A percentile compares a stretch with the other conserved stretches of the same genome.
Evolutionary conservation across 2,797 vertebrate species (phyloP).

Genomic region (Sebastes cheni): DNA sequence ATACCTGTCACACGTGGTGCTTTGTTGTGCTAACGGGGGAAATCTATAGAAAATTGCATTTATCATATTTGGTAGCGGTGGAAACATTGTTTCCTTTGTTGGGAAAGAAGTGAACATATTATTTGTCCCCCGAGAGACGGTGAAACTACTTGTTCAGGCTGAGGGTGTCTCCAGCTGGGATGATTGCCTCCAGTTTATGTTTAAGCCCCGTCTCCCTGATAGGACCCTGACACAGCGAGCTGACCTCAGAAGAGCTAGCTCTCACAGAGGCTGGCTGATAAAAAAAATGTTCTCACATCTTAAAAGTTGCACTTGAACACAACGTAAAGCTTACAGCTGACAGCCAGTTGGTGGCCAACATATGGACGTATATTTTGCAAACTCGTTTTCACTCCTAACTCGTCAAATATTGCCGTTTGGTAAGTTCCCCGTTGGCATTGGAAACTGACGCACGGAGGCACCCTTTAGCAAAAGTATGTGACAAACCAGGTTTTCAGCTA

Average conservation of each 20-base stretch:
- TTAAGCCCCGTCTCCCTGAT: not conserved
- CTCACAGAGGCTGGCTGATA: not conserved
- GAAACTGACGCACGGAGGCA: too few species aligned
- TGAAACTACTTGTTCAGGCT: conserved; percentile 1
- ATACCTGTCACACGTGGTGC: conserved; percentile 6
- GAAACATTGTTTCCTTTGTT: conserved; percentile 14
- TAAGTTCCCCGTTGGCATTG: too few species aligned
- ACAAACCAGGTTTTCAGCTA: too few species aligned
- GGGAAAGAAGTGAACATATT: not conserved
- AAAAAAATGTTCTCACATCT: not conserved
- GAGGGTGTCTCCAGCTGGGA: conserved; percentile 36
- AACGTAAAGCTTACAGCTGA: not conserved
- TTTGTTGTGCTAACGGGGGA: conserved; percentile 47
- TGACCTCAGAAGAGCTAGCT: not conserved
- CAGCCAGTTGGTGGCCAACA: not conserved
- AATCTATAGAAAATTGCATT: conserved; percentile 18
- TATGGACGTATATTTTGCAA: not conserved
- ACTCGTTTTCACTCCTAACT: too few species aligned
- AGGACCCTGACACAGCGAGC: not conserved
- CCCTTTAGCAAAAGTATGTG: too few species aligned
- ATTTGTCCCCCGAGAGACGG: not conserved
- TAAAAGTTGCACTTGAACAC: not conserved
- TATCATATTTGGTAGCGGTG: conserved; percentile 7
- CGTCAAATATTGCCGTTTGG: too few species aligned
- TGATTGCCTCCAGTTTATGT: conserved; percentile 15